Conservation (phyloP, 2,797 vertebrate species). For the Peromyscus melanophrys region DNA sequence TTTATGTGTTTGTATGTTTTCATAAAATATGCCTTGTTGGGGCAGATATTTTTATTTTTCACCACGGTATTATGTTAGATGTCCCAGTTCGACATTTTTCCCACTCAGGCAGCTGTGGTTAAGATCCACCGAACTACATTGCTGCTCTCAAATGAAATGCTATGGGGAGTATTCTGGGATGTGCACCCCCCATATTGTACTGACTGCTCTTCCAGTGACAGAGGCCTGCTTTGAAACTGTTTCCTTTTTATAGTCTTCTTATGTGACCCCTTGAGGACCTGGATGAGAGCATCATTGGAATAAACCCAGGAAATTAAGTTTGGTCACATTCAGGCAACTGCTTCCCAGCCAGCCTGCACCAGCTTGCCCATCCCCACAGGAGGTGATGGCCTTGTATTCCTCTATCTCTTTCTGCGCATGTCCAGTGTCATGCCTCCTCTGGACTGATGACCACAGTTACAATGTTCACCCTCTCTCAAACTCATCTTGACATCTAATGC, state of each 20-base stretch:
- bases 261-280: not conserved
- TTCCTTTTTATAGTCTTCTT: not conserved
- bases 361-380: not conserved
- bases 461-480: not conserved
- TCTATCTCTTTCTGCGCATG: not conserved
- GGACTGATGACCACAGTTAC: no score
- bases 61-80: not conserved
- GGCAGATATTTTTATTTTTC: not conserved
- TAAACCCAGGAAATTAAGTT: not conserved
- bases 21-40: not conserved
- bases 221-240: not conserved
- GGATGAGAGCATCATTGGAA: not conserved
- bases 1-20: not conserved
- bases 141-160: not conserved
- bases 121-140: not conserved
- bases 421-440: not conserved
- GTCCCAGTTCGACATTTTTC: not conserved
- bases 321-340: not conserved
- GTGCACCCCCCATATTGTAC: not conserved
- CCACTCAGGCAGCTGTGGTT: not conserved
- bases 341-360: not conserved
- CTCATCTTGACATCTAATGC: not conserved
- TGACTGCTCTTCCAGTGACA: not conserved
- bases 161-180: not conserved
- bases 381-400: not conserved